phyloP scores from a whole-genome alignment of 37 sponge, comb jelly and placozoan species.

The Halichondria panicea region DNA sequence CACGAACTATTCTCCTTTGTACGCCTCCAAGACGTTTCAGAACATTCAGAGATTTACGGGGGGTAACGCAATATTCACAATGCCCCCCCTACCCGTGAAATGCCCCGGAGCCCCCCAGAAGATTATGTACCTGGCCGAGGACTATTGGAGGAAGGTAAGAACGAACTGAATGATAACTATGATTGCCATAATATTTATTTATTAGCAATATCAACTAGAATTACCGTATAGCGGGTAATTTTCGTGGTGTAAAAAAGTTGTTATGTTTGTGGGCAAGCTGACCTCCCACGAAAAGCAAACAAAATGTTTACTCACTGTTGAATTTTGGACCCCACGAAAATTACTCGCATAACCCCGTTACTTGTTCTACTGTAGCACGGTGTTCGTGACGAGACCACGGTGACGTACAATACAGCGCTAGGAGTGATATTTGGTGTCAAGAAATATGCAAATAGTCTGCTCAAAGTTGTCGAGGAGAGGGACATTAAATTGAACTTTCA shows the following conservation, averaged over 20 bases:
- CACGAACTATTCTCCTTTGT: conserved; percentile 54
- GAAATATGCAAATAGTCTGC: conserved; percentile 81
- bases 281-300: too few species aligned
- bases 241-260: neutral
- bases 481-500: conserved; percentile 61
- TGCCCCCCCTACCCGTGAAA: conserved; percentile 88
- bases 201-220: too few species aligned
- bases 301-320: too few species aligned
- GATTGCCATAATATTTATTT: neutral
- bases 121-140: conserved; percentile 95
- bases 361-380: conserved; percentile 75
- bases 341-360: too few species aligned
- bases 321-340: too few species aligned
- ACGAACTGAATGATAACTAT: neutral
- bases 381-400: conserved; percentile 55
- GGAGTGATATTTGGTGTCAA: conserved; percentile 90
- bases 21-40: conserved; percentile 62
- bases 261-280: neutral
- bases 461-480: conserved; percentile 60
- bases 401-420: conserved; percentile 77
- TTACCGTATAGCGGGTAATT: neutral
- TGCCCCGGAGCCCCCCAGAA: conserved; percentile 97
- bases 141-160: conserved; percentile 75
- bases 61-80: conserved; percentile 87
- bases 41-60: conserved; percentile 60